Evolutionary conservation across 2,113 vertebrate genomes (phyloP).

Genomic region (Onychorhynchus coronatus): DNA sequence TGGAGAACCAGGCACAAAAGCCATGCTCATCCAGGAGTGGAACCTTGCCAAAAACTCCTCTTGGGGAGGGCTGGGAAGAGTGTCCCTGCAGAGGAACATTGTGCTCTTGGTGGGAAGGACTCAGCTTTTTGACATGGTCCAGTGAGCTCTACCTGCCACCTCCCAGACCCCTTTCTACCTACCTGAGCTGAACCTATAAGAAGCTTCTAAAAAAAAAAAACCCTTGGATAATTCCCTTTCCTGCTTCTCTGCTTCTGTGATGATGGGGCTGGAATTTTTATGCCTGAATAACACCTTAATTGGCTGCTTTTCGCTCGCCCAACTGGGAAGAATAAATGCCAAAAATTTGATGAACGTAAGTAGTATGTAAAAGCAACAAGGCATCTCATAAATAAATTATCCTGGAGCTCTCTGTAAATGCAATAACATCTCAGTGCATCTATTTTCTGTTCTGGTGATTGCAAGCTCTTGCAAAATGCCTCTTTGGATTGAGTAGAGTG

Average conservation of each 20-base stretch:
- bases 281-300: neutral
- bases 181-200: neutral
- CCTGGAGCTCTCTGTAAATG: neutral
- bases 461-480: neutral
- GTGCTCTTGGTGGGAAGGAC: neutral
- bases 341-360: slow-evolving; percentile 17
- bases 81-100: neutral
- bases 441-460: slow-evolving; percentile 12
- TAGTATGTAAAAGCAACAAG: neutral
- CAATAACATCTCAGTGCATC: neutral
- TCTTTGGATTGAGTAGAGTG: neutral
- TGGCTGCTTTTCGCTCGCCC: neutral
- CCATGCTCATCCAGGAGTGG: neutral
- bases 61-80: neutral
- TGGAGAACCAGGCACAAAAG: neutral
- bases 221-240: neutral
- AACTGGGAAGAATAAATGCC: slow-evolving; percentile 13
- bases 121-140: neutral
- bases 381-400: slow-evolving; percentile 46
- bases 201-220: neutral
- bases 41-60: neutral
- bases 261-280: neutral
- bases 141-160: neutral
- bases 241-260: neutral
- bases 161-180: neutral